phyloP scores from a whole-genome alignment of 92 coral and sea anemone genomes.

The Actinostola sp. region DNA sequence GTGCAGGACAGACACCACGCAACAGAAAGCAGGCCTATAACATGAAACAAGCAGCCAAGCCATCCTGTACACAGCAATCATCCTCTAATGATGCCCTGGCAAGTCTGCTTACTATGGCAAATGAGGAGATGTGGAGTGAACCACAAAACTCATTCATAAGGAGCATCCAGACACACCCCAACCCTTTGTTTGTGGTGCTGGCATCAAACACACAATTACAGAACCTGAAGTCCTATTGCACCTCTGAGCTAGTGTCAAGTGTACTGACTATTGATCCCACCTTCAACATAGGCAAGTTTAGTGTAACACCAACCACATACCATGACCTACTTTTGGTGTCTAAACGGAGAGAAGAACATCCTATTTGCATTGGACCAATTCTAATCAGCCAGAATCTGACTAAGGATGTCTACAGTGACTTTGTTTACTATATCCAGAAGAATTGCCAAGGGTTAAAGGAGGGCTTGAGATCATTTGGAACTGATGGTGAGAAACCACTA shows the following conservation, averaged over 20 bases:
- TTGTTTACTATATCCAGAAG: conserved; percentile 40
- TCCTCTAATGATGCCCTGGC: conserved; percentile 16
- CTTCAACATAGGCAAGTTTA: conserved; percentile 43
- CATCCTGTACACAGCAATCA: neutral
- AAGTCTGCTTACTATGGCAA: conserved; percentile 26
- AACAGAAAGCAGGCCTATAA: conserved; percentile 35
- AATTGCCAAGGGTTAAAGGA: conserved; percentile 46
- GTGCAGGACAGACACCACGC: conserved; percentile 14
- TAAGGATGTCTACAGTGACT: conserved; percentile 28
- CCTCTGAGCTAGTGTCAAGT: conserved; percentile 36
- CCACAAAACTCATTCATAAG: conserved; percentile 28
- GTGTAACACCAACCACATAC: conserved; percentile 24
- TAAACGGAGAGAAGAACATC: conserved; percentile 44
- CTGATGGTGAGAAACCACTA: conserved; percentile 49
- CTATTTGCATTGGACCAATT: conserved; percentile 41
- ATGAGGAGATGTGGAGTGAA: conserved; percentile 33
- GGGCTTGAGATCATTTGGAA: conserved; percentile 37
- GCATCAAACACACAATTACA: conserved; percentile 40
- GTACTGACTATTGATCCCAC: conserved; percentile 48
- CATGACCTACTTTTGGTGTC: conserved; percentile 35
- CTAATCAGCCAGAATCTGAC: conserved; percentile 43
- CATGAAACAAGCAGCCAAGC: conserved; percentile 22
- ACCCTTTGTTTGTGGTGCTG: conserved; percentile 36
- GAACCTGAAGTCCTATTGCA: conserved; percentile 37
- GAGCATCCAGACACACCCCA: conserved; percentile 41